phyloP scores from a whole-genome alignment of 1,140 invertebrate genomes.

The Drosophila miranda region DNA sequence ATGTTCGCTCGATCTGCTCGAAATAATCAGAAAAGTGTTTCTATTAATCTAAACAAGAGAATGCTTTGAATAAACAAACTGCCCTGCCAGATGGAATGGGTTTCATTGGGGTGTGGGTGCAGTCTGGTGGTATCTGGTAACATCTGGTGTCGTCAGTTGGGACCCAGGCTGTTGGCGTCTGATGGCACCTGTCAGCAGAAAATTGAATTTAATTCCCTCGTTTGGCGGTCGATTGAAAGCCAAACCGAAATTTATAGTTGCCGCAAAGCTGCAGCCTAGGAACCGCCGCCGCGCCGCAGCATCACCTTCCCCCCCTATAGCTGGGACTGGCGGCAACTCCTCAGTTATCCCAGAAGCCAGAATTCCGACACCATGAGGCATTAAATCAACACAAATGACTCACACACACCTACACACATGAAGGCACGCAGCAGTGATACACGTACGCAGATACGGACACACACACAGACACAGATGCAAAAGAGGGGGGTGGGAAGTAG shows the following conservation, averaged over 20 bases:
- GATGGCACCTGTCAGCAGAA: constrained; percentile 44
- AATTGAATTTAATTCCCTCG: constrained; percentile 53
- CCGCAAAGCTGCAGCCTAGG: constrained; percentile 44
- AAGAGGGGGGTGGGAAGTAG: not conserved
- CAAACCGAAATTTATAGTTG: constrained; percentile 68
- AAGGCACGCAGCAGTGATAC: too few relatives aligned
- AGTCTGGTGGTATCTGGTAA: not conserved
- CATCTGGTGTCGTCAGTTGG: too few relatives aligned
- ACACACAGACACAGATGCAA: not conserved
- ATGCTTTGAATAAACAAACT: constrained; percentile 16
- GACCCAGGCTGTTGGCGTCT: too few relatives aligned
- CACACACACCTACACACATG: constrained; percentile 14
- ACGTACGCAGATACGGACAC: not conserved
- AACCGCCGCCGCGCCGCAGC: not conserved
- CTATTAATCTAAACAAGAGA: constrained; percentile 61
- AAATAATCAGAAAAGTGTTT: constrained; percentile 21
- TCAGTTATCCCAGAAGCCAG: constrained; percentile 38
- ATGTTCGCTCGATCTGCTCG: too few relatives aligned
- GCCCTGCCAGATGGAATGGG: too few relatives aligned
- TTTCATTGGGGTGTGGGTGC: too few relatives aligned
- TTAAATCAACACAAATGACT: constrained; percentile 68
- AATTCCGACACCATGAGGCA: constrained; percentile 45
- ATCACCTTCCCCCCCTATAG: not conserved
- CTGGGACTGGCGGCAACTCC: constrained; percentile 12
- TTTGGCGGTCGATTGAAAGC: constrained; percentile 69